Base-by-base conservation (phyloP, 2,888 invertebrate species). In the Volucella zonaria region DNA sequence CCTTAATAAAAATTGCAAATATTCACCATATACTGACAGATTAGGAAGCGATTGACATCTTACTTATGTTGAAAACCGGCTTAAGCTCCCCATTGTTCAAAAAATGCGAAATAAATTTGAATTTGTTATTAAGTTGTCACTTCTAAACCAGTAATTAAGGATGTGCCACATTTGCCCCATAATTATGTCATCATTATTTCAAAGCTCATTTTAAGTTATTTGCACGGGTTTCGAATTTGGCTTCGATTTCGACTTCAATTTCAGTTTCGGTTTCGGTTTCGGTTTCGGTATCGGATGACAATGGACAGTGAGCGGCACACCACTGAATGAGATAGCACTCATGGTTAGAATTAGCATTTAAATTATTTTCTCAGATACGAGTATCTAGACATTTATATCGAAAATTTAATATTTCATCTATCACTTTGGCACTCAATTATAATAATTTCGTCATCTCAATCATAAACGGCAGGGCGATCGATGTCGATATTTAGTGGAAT, bases 101-200 rank as follows among this genome's bases (percentile, higher is more conserved):
- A 31, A 23, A 31, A 31, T 31, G 18, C 0, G 42, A 66, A 18
- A 51, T 4, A 31, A 23, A n/a, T 40, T 51, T 31, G 31, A 31
- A 31, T 18, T 40, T 38, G n/a, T 38, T 38, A 14, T 12, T 49
- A 0, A n/a, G 12, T 2, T 12, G 15, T 18, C 38, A 31, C 18
- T 6, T 51, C 45, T 6, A 76, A 76, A 67, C 67, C 59, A 61
- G 67, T 76, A 59, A 67, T 52, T 76, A 61, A 67, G 67, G 67
- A 74, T 64, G 49, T 70, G 68, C 49, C 51, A 67, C 52, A 58
- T 81, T 75, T 23, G 51, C 51, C 61, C 49, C 54, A 62, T 59
- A 59, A 73, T 80, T 58, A 77, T 67, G 70, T 77, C 82, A 82
- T 66, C 66, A 61, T 77, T 68, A 68, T 68, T 68, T 68, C 54